phyloP scores from a whole-genome alignment of 1,140 invertebrate genomes.

The Lucilia cuprina region DNA sequence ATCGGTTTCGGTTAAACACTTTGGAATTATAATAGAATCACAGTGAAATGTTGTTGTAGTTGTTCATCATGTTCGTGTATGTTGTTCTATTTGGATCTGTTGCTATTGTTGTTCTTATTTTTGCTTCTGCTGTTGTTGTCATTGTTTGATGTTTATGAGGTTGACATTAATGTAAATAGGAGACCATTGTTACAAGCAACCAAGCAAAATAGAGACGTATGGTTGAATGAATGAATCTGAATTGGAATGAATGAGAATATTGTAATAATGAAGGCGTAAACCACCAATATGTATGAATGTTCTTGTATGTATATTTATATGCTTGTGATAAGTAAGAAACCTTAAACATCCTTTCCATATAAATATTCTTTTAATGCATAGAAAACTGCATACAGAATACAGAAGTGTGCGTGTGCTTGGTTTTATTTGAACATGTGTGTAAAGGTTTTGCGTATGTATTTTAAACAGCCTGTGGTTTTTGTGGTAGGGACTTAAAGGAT shows the following conservation, averaged over 20 bases:
- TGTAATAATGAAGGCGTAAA: conserved; percentile 2
- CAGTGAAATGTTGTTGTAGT: neutral
- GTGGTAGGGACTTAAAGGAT: neutral
- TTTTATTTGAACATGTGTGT: too few species aligned
- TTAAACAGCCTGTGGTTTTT: neutral
- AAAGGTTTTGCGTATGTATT: too few species aligned
- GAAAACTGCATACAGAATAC: neutral
- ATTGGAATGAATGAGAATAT: neutral
- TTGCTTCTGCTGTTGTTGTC: neutral
- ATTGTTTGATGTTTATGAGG: conserved; percentile 15
- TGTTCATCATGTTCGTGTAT: neutral
- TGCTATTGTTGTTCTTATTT: neutral
- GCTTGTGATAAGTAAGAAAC: neutral
- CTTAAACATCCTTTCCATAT: neutral
- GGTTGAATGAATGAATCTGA: neutral
- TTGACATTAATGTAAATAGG: conserved; percentile 17
- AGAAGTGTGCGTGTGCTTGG: too few species aligned
- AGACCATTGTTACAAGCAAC: neutral
- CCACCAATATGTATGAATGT: neutral
- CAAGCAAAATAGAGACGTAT: neutral
- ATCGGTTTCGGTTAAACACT: conserved; percentile 17
- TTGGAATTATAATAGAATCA: conserved; percentile 3
- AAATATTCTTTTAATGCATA: neutral
- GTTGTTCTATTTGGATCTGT: neutral
- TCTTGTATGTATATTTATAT: neutral